Percentiles rank a stretch among this genome's conserved stretches.
Conservation (phyloP, 2,888 invertebrate genomes). For the Oasisia sp. region DNA sequence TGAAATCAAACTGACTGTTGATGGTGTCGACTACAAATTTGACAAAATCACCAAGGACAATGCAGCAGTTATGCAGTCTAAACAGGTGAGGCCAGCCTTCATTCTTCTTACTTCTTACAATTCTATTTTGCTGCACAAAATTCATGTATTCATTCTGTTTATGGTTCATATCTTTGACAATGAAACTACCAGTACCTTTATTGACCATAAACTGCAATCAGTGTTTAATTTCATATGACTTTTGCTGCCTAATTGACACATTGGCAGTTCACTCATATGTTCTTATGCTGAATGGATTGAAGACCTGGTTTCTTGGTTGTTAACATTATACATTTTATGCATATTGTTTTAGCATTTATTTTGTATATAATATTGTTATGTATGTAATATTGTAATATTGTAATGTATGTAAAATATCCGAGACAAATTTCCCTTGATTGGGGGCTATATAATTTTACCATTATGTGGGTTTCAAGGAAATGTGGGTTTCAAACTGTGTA, state of each 20-base stretch:
- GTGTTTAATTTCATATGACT: no score
- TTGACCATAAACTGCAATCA: neutral
- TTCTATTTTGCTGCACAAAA: neutral
- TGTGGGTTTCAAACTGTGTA: no score
- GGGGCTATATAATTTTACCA: no score
- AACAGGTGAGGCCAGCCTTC: conserved; percentile 49
- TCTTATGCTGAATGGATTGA: neutral
- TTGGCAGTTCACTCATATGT: neutral
- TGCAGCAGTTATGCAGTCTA: conserved; percentile 59
- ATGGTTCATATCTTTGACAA: neutral
- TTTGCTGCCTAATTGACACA: no score
- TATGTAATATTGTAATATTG: no score
- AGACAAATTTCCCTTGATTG: no score
- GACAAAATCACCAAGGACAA: conserved; percentile 52
- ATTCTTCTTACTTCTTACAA: neutral
- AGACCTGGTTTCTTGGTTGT: no score
- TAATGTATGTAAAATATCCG: no score
- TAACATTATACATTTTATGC: no score
- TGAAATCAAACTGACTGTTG: conserved; percentile 40
- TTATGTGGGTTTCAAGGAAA: no score
- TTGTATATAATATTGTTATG: no score
- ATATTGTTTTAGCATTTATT: no score
- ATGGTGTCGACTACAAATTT: conserved; percentile 45
- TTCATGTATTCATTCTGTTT: neutral
- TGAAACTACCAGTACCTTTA: neutral